Conservation (phyloP, 2,797 vertebrate genomes). For the Taeniopygia guttata region DNA sequence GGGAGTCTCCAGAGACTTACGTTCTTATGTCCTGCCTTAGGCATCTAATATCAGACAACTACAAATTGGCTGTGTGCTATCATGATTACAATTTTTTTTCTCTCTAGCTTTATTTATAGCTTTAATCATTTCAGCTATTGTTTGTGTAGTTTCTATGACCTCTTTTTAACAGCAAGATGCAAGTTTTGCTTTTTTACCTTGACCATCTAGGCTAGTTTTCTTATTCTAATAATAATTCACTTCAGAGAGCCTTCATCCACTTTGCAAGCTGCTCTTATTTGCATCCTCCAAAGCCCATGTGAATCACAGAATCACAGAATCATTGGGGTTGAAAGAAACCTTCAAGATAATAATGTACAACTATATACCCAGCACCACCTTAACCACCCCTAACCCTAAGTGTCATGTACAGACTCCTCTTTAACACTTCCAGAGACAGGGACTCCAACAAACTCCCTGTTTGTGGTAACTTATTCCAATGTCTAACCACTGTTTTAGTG, state of each 20-base stretch:
- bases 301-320: neutral
- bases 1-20: neutral
- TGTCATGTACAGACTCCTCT: neutral
- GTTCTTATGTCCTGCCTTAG: neutral
- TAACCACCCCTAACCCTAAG: neutral
- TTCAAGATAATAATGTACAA: neutral
- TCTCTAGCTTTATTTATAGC: slow-evolving; percentile 42
- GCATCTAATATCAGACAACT: slow-evolving; percentile 3
- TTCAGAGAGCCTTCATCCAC: neutral
- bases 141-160: neutral
- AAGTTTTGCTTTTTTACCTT: neutral
- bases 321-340: neutral
- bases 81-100: neutral
- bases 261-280: neutral
- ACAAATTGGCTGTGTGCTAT: neutral
- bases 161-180: neutral
- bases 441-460: neutral
- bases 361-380: neutral
- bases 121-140: slow-evolving; percentile 46
- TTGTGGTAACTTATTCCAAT: neutral
- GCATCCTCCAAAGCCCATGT: neutral
- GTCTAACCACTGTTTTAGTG: neutral
- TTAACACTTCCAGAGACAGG: neutral
- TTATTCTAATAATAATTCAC: neutral
- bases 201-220: neutral